Base-by-base conservation (phyloP, 2,113 vertebrate genomes). In the Poeciliopsis turrubarensis region DNA sequence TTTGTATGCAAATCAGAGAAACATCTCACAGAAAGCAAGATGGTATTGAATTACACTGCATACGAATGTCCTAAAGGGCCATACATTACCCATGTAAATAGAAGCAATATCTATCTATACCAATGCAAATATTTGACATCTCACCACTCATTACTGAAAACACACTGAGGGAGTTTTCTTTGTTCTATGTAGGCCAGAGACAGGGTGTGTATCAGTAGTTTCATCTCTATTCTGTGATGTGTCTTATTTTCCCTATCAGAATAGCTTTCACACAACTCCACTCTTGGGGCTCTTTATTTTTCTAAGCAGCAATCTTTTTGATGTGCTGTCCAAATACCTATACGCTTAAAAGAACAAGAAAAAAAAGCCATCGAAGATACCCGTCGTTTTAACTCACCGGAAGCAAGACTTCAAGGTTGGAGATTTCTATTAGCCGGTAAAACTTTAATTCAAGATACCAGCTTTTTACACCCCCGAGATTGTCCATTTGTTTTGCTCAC, bases 161-260 rank as follows among this genome's bases (percentile, higher is more conserved):
- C 73, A 73, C 74, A 70, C 69, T 25, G 31, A 83, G 73, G 72
- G 83, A 75, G 79, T 88, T 74, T 81, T 71, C 71, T 64, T 65
- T 77, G 83, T 84, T 77, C 72, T 89, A 91, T 91, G 87, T 89
- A 87, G 88, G 91, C 92, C 91, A 92, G 85, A 72, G 75, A 85
- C 76, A 79, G 90, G 90, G 92, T 89, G 91, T 92, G 91, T 86
- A 85, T 82, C 79, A 88, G 82, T 88, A 65, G 87, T 82, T 92
- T 90, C 85, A 87, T 90, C 82, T 89, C 70, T 25, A 60, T 88
- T 87, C 79, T 84, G 79, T 86, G 77, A 89, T 84, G 82, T 61
- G 32, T 89, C 85, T 83, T 72, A 79, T 84, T 87, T 89, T 82
- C 54, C 87, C 64, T 80, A 82, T 41, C 80, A 85, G 82, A 89